Evolutionary conservation across 1,140 invertebrate genomes (phyloP), one percentile per base, ranked within the genome.

Genomic region (Drosophila willistoni): DNA sequence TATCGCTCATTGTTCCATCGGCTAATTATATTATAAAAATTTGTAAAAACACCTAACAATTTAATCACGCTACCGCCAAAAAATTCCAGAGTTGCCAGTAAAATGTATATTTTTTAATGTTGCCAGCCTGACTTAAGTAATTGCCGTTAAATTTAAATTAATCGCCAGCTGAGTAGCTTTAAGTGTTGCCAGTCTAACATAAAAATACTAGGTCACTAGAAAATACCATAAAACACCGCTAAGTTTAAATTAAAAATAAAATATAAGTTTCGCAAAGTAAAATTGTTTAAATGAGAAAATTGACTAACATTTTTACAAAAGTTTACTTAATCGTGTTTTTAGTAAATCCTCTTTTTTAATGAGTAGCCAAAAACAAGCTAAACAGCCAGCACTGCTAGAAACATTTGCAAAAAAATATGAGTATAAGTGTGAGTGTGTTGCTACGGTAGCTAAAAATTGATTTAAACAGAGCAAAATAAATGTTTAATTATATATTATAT

Each of bases 1-100:
- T 77, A 22, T 82, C 79, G 44, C 81, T 86, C 75, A 78, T 78
- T 17, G 5, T 66, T 51, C 1, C 6, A 14, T 2, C 13, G 7
- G 6, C 51, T 7, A 12, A 6, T 34, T 33, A 33, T 6, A 14
- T 57, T 25, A 55, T 33, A 29, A 10, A 7, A 22, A 19, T 19
- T 61, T 44, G 22, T 41, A 9, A 3, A 60, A 67, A 67, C 14
- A 29, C 44, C 9, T 5, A 51, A 2, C 3, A 51, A 51, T 51
- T 51, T 19, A 22, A 51, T 22, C 14, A 64, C 19, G 33, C 57
- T 29, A 10, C 3, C 7, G 22, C 51, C 14, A 60, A n/a, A n/a
- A 56, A 56, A 51, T 33, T 57, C 17, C 55, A 62, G n/a, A 22
- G 34, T 34, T 60, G 34, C 57, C 56, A 59, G 7, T 13, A 17